Conservation (phyloP, 2,888 invertebrate genomes). For the Zaprionus obscuricornis region DNA sequence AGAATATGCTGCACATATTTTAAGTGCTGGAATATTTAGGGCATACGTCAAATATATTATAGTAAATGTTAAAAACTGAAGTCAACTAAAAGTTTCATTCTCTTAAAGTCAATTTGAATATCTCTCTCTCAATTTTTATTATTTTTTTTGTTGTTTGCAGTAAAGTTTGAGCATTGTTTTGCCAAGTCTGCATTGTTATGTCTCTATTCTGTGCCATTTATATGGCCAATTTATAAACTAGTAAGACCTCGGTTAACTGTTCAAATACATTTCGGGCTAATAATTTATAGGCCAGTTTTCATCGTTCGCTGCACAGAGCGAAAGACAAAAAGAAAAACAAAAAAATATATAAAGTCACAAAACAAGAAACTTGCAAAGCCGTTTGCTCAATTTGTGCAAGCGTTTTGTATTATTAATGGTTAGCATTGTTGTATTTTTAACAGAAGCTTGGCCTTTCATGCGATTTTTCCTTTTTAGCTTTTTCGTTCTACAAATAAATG, state of each 20-base stretch:
- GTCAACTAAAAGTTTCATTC: neutral
- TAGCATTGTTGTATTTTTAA: conserved; percentile 33
- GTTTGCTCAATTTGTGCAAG: conserved; percentile 51
- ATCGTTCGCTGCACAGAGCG: conserved; percentile 4
- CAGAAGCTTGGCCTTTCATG: conserved; percentile 22
- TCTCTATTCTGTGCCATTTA: conserved; percentile 25
- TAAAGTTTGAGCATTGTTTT: conserved; percentile 17
- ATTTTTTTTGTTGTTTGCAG: conserved; percentile 22
- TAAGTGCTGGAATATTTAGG: too few relatives aligned
- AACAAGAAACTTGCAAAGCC: too few relatives aligned
- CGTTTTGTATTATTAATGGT: conserved; percentile 52
- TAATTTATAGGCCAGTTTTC: conserved; percentile 60
- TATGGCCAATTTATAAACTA: conserved; percentile 56
- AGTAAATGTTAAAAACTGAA: too few relatives aligned
- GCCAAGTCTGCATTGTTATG: neutral
- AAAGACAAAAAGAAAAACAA: too few relatives aligned
- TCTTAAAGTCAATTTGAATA: neutral
- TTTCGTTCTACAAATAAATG: conserved; percentile 44
- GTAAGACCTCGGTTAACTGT: conserved; percentile 44
- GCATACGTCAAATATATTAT: too few relatives aligned
- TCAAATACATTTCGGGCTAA: conserved; percentile 40
- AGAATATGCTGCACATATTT: too few relatives aligned
- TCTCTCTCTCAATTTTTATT: conserved; percentile 10
- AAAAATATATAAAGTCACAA: too few relatives aligned
- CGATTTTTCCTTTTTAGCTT: conserved; percentile 29